Conservation (phyloP, 1,140 invertebrate genomes). For the Tetramorium parvispinum region DNA sequence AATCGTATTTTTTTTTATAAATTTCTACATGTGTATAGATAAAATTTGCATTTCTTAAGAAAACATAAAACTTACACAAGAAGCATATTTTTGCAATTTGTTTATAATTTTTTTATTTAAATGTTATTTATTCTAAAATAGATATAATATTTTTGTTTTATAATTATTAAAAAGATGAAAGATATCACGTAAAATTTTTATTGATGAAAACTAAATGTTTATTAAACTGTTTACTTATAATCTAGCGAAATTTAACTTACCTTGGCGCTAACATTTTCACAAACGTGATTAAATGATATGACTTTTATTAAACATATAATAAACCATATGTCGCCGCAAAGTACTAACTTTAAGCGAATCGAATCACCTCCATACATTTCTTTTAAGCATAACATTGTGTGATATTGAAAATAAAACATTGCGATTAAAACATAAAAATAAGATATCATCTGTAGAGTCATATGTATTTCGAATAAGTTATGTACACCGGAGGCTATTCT, state of each 20-base stretch:
- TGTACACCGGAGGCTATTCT: background rate
- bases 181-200: background rate
- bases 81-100: background rate
- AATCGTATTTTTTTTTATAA: background rate
- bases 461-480: conserved; percentile 4
- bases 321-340: background rate
- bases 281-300: conserved; percentile 1
- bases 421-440: background rate
- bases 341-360: background rate
- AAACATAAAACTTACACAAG: background rate
- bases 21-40: background rate
- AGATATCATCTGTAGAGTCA: background rate
- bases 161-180: background rate
- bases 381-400: background rate
- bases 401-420: background rate
- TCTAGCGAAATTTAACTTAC: background rate
- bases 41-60: background rate
- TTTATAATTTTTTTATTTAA: too few relatives aligned
- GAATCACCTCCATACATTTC: background rate
- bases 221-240: background rate
- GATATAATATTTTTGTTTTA: too few relatives aligned
- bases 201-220: background rate
- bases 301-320: background rate
- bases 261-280: conserved; percentile 29
- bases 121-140: too few relatives aligned